A percentile compares a stretch with the other conserved stretches of the same genome.
Evolutionary conservation across 2,888 invertebrate genomes (phyloP).

Genomic region (Agriotes lineatus): DNA sequence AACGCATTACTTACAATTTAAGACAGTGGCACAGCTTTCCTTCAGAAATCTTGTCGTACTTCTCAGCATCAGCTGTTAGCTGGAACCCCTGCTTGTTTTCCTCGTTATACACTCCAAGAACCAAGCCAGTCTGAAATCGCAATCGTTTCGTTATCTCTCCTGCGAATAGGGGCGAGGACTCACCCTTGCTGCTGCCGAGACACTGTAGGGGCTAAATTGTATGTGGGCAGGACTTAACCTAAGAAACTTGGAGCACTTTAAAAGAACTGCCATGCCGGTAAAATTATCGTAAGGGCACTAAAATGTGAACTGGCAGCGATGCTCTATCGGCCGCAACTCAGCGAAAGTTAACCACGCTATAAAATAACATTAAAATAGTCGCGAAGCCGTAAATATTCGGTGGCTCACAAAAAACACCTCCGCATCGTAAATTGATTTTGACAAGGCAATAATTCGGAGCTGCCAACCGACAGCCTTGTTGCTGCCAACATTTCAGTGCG

Average conservation of each 20-base stretch:
- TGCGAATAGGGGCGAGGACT: no score
- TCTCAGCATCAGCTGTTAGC: slow-evolving; percentile 67
- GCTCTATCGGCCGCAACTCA: not conserved
- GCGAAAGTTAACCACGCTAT: not conserved
- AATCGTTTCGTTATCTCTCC: not conserved
- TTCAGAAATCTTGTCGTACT: slow-evolving; percentile 66
- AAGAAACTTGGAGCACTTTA: slow-evolving; percentile 52
- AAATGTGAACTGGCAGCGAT: not conserved
- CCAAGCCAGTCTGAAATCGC: slow-evolving; percentile 68
- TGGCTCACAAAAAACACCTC: slow-evolving; percentile 3
- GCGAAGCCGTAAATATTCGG: not conserved
- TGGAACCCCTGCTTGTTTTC: slow-evolving; percentile 62
- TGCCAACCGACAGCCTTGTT: not conserved
- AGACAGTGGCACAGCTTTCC: slow-evolving; percentile 68
- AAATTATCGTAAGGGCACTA: not conserved
- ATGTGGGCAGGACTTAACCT: slow-evolving; percentile 55
- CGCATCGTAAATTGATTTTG: slow-evolving; percentile 31
- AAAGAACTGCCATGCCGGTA: slow-evolving; percentile 48
- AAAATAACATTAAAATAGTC: slow-evolving; percentile 14
- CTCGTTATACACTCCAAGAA: slow-evolving; percentile 68
- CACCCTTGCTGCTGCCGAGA: no score
- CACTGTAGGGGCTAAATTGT: slow-evolving; percentile 49
- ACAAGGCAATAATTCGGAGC: slow-evolving; percentile 9
- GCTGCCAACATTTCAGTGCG: not conserved
- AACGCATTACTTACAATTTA: slow-evolving; percentile 66